phyloP scores from a whole-genome alignment of 2,797 vertebrate species.

The Syndactyla subalaris region DNA sequence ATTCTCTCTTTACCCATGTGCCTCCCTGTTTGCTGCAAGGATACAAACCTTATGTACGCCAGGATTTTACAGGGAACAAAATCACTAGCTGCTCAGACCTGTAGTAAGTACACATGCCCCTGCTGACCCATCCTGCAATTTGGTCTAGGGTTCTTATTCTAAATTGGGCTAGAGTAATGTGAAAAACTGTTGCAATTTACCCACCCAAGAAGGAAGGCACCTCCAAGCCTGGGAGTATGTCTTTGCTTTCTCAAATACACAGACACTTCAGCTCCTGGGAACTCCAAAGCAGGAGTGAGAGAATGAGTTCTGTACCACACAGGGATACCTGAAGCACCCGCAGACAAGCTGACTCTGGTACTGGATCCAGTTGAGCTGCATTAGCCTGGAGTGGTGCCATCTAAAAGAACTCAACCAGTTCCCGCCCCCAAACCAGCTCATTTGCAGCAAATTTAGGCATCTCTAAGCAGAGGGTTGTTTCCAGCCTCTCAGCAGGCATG shows the following conservation, averaged over 20 bases:
- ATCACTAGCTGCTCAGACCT: neutral
- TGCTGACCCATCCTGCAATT: neutral
- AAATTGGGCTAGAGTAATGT: neutral
- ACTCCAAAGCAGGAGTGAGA: neutral
- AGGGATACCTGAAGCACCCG: neutral
- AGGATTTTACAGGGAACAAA: neutral
- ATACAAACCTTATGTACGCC: neutral
- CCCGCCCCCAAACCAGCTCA: neutral
- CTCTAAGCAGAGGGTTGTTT: neutral
- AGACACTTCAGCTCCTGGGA: neutral
- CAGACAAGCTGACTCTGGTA: neutral
- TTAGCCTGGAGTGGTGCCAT: neutral
- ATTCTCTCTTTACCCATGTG: neutral
- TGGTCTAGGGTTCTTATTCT: neutral
- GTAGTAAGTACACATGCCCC: neutral
- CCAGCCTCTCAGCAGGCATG: neutral
- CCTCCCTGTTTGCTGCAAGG: neutral
- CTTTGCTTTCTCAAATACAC: neutral
- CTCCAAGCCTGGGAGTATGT: neutral
- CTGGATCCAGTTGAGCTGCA: neutral
- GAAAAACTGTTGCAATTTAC: neutral
- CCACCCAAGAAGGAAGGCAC: neutral
- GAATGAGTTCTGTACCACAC: neutral
- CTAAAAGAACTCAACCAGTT: neutral
- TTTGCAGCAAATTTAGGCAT: neutral